Conservation (phyloP, 1,140 invertebrate genomes). For the Drosophila arawakana region DNA sequence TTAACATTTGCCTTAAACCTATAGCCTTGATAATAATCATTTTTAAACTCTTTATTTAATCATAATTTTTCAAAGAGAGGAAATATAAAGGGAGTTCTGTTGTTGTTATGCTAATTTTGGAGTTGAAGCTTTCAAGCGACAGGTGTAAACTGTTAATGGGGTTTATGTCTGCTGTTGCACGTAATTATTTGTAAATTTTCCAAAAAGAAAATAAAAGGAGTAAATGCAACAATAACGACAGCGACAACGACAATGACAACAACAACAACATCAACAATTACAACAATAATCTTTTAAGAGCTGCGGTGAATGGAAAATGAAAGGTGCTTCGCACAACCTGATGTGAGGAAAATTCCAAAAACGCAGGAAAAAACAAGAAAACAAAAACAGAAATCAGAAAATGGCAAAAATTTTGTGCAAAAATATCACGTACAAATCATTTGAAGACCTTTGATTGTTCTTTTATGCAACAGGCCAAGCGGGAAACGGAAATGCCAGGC, state of each 20-base stretch:
- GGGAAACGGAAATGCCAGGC: conserved; percentile 60
- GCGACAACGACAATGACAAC: conserved; percentile 9
- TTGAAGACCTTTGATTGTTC: conserved; percentile 72
- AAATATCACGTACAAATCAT: conserved; percentile 78
- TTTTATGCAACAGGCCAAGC: conserved; percentile 75
- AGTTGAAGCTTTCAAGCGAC: conserved; percentile 29
- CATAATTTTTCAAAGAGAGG: no score
- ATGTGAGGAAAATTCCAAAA: conserved; percentile 42
- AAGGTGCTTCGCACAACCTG: conserved; percentile 22
- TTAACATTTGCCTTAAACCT: no score
- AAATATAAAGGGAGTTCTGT: conserved; percentile 19
- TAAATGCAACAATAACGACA: conserved; percentile 24
- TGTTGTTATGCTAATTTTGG: conserved; percentile 46
- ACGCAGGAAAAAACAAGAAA: conserved; percentile 67
- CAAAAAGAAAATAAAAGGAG: conserved; percentile 40
- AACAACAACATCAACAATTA: conserved; percentile 10
- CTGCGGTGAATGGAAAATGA: conserved; percentile 51
- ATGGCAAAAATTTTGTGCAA: conserved; percentile 56
- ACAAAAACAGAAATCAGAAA: conserved; percentile 42
- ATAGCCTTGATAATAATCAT: no score
- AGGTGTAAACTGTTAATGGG: conserved; percentile 48
- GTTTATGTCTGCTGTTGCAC: conserved; percentile 29
- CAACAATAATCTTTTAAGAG: conserved; percentile 23
- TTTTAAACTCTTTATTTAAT: no score
- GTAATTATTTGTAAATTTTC: conserved; percentile 50